Conservation (phyloP, 2,888 invertebrate genomes). For the Meloe dianella region DNA sequence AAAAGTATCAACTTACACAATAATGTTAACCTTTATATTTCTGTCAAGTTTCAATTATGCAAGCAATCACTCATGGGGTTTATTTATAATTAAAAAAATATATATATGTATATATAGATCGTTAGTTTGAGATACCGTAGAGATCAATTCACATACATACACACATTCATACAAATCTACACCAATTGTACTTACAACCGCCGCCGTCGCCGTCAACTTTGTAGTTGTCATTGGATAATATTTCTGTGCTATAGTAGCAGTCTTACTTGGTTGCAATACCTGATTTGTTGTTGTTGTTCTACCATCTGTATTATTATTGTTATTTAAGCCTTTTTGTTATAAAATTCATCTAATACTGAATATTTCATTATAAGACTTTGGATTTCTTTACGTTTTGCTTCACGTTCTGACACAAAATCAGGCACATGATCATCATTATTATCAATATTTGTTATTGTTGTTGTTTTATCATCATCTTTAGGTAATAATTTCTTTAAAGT, state of each 20-base stretch:
- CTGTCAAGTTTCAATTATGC: conserved; percentile 13
- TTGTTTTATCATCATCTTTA: conserved; percentile 53
- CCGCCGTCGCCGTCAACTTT: conserved; percentile 32
- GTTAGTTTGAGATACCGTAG: not conserved
- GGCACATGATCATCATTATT: conserved; percentile 52
- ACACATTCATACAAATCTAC: conserved; percentile 17
- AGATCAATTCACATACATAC: not conserved
- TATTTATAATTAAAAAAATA: not conserved
- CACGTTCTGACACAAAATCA: conserved; percentile 72
- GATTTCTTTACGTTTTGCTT: conserved; percentile 82
- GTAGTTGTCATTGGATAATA: conserved; percentile 45
- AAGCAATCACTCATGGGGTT: conserved; percentile 44
- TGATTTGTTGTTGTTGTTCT: conserved; percentile 10
- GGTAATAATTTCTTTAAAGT: conserved; percentile 45
- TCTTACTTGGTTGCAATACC: conserved; percentile 39
- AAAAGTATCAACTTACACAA: not conserved
- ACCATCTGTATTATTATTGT: conserved; percentile 29
- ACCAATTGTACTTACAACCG: conserved; percentile 56
- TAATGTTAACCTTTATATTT: not conserved
- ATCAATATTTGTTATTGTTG: conserved; percentile 48
- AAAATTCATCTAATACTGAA: conserved; percentile 77
- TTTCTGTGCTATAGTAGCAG: conserved; percentile 54
- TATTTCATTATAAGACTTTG: conserved; percentile 84
- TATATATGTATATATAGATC: not conserved
- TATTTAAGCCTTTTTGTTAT: conserved; percentile 59